phyloP scores from a whole-genome alignment of 1,140 invertebrate species.

The Drosophila santomea region DNA sequence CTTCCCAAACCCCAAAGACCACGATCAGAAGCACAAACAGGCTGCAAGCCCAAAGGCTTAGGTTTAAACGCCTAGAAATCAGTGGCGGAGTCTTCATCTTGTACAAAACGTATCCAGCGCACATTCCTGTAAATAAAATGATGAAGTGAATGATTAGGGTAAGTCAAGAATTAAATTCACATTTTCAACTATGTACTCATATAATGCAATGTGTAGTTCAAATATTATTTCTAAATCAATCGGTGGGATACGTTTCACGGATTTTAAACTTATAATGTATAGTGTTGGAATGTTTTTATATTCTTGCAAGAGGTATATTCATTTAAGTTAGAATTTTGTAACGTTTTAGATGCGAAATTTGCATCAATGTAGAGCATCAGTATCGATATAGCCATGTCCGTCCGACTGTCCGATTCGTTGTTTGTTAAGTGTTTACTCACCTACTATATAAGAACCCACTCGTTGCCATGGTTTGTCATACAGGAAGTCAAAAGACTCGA shows the following conservation, averaged over 20 bases:
- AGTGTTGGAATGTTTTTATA: no score
- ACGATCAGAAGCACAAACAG: constrained; percentile 87
- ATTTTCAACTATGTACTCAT: no score
- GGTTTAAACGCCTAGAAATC: constrained; percentile 87
- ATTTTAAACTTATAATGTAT: no score
- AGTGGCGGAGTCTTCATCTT: constrained; percentile 89
- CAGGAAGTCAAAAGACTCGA: constrained; percentile 92
- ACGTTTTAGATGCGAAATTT: no score
- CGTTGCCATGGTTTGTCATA: constrained; percentile 94
- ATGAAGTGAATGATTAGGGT: background rate
- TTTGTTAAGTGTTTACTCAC: constrained; percentile 75
- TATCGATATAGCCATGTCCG: no score
- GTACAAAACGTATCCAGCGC: constrained; percentile 90
- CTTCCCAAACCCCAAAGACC: constrained; percentile 91
- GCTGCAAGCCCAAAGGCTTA: constrained; percentile 88
- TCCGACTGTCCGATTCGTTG: no score
- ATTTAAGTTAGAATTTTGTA: no score
- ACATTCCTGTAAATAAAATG: constrained; percentile 86
- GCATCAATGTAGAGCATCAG: no score
- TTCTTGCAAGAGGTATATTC: no score
- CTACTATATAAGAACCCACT: constrained; percentile 92
- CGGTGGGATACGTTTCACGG: no score
- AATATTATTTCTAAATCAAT: no score
- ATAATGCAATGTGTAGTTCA: no score
- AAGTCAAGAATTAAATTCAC: background rate